Evolutionary conservation across 2,113 vertebrate genomes (phyloP), one percentile per base, ranked within the genome.

Genomic region (Amblyornis subalaris): DNA sequence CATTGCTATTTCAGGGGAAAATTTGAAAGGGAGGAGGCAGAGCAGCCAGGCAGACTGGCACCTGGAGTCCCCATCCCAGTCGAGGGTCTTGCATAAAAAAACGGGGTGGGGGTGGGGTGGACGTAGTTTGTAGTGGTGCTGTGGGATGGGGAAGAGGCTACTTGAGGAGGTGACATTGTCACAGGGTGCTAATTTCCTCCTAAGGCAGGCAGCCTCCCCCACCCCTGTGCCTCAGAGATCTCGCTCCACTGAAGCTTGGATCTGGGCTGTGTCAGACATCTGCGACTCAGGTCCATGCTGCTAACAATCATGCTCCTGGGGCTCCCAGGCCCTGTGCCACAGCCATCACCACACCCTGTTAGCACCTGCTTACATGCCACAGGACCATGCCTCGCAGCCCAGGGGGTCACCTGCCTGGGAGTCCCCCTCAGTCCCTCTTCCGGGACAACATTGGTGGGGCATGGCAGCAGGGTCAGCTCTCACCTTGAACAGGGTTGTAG

Each of bases 401-500:
- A 4, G 20, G 28, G 4, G 9, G 21, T 18, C 3, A 2, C 33
- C 74, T 66, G 47, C 66, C 23, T 23, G 25, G 16, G 29, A 5
- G 6, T 11, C 9, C 44, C 50, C 47, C 45, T 20, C 33, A 25
- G 29, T 33, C n/a, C 26, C 9, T 50, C 29, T 80, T 26, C 31
- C 0, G 2, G n/a, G 26, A 61, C 51, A 44, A 0, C 6, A 1
- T 0, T 9, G 51, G 50, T 23, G 36, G 55, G 38, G 22, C 2
- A 2, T 4, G 4, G 55, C 0, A 1, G 54, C 4, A 4, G 54
- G 31, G 42, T 16, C 28, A n/a, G 17, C 35, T 38, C 95, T 94
- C 95, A 99, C 99, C 99, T 98, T 98, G 99, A 19, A 98, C 97
- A 1, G 99, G 99, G 96, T 98, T 99, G 98, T 99, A 99, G 97